Evolutionary conservation across 2,888 invertebrate genomes (phyloP).

Genomic region (Steromphala cineraria): DNA sequence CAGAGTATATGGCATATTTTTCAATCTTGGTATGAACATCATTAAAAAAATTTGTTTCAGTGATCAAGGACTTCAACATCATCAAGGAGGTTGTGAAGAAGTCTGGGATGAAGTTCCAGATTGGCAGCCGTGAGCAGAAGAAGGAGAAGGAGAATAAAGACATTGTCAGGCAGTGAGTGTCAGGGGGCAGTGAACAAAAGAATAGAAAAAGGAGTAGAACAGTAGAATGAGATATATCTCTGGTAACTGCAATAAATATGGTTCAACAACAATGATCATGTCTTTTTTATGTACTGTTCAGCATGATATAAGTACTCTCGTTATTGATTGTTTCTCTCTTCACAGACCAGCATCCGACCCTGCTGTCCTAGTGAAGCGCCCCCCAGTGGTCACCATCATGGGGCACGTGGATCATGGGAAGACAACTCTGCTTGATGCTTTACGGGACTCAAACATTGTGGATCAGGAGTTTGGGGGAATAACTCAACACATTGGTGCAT

Average conservation of each 20-base stretch:
- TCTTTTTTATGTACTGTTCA: too few species aligned
- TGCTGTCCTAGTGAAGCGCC: slow-evolving; percentile 83
- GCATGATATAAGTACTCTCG: too few species aligned
- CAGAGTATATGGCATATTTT: too few species aligned
- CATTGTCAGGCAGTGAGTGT: slow-evolving; percentile 65
- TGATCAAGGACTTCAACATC: slow-evolving; percentile 82
- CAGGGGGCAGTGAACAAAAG: too few species aligned
- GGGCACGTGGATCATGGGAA: slow-evolving; percentile 99
- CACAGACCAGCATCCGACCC: slow-evolving; percentile 71
- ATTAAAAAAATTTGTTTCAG: slow-evolving; percentile 55
- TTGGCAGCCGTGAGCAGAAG: slow-evolving; percentile 75
- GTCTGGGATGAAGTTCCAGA: slow-evolving; percentile 81
- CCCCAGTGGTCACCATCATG: slow-evolving; percentile 98
- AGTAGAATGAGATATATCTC: too few species aligned
- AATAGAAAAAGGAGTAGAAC: too few species aligned
- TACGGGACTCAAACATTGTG: slow-evolving; percentile 90
- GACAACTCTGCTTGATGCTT: slow-evolving; percentile 93
- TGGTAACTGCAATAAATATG: too few species aligned
- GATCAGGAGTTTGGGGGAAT: slow-evolving; percentile 97
- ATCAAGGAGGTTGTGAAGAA: slow-evolving; percentile 83
- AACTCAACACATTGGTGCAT: slow-evolving; percentile 99
- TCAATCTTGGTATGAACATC: too few species aligned
- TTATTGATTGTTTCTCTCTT: neutral
- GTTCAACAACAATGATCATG: too few species aligned
- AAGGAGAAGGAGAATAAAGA: slow-evolving; percentile 75